A percentile compares a stretch with the other conserved stretches of the same genome.
Conservation (phyloP, 2,797 vertebrate genomes). For the Odontamblyopus lacepedii region DNA sequence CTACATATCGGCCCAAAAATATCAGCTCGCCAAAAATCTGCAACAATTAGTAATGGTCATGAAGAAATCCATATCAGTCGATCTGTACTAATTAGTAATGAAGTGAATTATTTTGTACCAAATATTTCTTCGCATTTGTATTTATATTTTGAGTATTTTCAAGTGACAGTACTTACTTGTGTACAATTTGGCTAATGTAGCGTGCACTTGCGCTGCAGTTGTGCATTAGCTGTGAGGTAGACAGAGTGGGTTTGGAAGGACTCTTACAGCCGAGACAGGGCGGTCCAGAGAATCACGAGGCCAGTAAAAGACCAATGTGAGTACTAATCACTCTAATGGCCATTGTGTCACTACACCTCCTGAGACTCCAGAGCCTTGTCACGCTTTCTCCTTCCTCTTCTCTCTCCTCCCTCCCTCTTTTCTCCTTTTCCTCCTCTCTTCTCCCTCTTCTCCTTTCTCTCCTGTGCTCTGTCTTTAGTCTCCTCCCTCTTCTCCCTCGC, state of each 20-base stretch:
- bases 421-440: conserved; percentile 3
- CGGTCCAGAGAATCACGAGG: conserved; percentile 36
- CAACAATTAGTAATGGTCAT: no score
- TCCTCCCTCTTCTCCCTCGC: conserved; percentile 20
- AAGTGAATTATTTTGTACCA: no score
- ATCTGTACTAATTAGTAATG: no score
- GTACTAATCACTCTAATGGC: conserved; percentile 61
- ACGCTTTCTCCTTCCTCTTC: conserved; percentile 21
- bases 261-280: conserved; percentile 16
- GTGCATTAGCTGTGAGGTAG: conserved; percentile 59
- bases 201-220: conserved; percentile 34
- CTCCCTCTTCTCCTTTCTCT: no score
- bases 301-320: conserved; percentile 59
- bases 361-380: conserved; percentile 52
- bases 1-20: no score
- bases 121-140: no score
- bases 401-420: conserved; percentile 17
- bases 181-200: not conserved
- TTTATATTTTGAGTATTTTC: not conserved
- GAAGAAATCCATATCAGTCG: no score
- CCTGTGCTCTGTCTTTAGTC: not conserved
- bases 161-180: not conserved
- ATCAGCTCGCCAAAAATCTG: no score
- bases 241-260: conserved; percentile 32
- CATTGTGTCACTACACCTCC: conserved; percentile 51